Base-by-base conservation (phyloP, 2,888 invertebrate genomes). In the Prenolepis imparis region DNA sequence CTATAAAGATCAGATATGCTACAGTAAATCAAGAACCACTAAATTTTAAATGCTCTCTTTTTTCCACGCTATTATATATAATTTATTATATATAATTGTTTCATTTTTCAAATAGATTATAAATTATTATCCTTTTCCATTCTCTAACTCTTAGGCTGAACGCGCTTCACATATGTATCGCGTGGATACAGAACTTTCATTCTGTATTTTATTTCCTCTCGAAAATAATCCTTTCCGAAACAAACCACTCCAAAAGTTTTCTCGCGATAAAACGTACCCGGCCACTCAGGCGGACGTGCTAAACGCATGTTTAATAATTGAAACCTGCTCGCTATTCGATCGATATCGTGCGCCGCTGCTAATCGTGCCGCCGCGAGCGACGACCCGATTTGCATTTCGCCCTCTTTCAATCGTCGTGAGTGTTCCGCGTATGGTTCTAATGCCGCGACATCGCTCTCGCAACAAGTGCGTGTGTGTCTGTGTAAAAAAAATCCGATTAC, bases 271-370 rank as follows among this genome's bases (percentile, higher is more conserved):
- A 63, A 52, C 39, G 39, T 12, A 63, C 36, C 24, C n/a, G 73
- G 36, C 63, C 57, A 82, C 73, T 61, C 72, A 63, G 28, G 24
- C 61, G 72, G 36, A 9, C 59, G 44, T 44, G 68, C 78, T 59
- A 80, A 80, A 55, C 28, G 74, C 59, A 32, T 32, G 77, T 80
- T 85, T 83, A 77, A 86, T 86, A 84, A 84, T 86, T 84, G 73
- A 87, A 84, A 77, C n/a, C 77, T 77, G 78, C 80, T 80, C 84
- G 57, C 78, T 28, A 73, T 48, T 32, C 87, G 82, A 82, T 86
- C 86, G 87, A 86, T 73, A 82, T 81, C 73, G 84, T 28, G 67
- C 81, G 68, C 44, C 81, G 66, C 39, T 2, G 64, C 72, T 84
- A 87, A 87, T 82, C 84, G 67, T 48, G 61, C 81, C 61, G 82